These are phyloP conservation scores for Lycodopsis pacificus DNA, from an alignment of 2,797 vertebrate genomes.

Conservation along the genomic window DNA sequence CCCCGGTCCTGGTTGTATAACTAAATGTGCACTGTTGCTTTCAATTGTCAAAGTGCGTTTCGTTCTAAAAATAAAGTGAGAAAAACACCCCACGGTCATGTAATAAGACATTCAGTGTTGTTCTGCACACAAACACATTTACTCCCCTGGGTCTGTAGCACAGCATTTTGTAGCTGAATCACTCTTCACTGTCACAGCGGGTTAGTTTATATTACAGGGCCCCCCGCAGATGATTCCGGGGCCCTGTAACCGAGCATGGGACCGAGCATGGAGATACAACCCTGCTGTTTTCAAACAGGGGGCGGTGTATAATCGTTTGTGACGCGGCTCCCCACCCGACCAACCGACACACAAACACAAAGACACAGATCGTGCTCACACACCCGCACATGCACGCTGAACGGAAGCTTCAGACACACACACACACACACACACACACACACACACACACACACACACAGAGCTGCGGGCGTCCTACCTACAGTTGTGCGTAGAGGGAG, in stretches of 20 bases:
- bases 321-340: constrained; percentile 43
- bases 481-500: constrained; percentile 52
- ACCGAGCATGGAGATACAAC: constrained; percentile 35
- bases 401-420: constrained; percentile 1
- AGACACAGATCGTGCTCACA: background rate
- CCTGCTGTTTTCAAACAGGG: constrained; percentile 44
- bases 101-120: constrained; percentile 62
- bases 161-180: constrained; percentile 73
- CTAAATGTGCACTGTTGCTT: constrained; percentile 54
- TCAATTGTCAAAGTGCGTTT: constrained; percentile 65
- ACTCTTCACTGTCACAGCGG: constrained; percentile 78
- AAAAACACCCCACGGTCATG: constrained; percentile 66
- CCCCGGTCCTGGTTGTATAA: constrained; percentile 43
- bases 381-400: background rate
- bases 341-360: constrained; percentile 27
- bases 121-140: constrained; percentile 39
- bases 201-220: constrained; percentile 76
- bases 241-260: constrained; percentile 54
- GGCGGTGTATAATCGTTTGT: constrained; percentile 46
- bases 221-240: constrained; percentile 62
- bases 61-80: constrained; percentile 69
- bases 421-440: constrained; percentile 27
- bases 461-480: constrained; percentile 38
- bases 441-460: constrained; percentile 12
- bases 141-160: constrained; percentile 58